These are phyloP conservation scores for Peromyscus maniculatus DNA, from an alignment of 2,113 vertebrate genomes.

Conservation along the genomic window DNA sequence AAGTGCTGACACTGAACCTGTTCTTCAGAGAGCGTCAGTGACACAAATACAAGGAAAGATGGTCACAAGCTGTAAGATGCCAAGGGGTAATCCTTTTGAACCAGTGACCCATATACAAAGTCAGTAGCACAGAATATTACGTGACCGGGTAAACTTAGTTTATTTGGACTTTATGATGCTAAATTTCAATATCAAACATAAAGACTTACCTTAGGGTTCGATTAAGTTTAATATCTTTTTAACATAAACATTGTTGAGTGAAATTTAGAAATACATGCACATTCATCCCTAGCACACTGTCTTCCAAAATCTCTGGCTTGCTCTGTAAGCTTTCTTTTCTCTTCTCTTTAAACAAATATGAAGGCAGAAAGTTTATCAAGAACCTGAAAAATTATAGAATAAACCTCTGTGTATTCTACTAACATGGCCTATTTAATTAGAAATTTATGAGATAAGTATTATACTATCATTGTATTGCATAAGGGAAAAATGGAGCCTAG, in stretches of 20 bases:
- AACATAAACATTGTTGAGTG: neutral
- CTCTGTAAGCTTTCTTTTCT: neutral
- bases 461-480: slow-evolving; percentile 13
- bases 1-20: neutral
- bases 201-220: neutral
- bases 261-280: neutral
- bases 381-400: slow-evolving; percentile 8
- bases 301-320: neutral
- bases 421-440: neutral
- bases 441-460: neutral
- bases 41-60: neutral
- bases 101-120: neutral
- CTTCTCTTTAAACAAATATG: neutral
- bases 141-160: neutral
- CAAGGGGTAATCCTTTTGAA: neutral
- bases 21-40: neutral
- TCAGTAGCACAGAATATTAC: neutral
- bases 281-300: neutral
- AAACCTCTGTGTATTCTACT: neutral
- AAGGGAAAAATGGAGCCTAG: neutral
- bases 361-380: neutral
- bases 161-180: neutral
- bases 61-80: neutral
- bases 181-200: neutral
- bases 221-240: neutral